Conservation (phyloP, 2,797 vertebrate genomes). For the Lepus oiostolus region DNA sequence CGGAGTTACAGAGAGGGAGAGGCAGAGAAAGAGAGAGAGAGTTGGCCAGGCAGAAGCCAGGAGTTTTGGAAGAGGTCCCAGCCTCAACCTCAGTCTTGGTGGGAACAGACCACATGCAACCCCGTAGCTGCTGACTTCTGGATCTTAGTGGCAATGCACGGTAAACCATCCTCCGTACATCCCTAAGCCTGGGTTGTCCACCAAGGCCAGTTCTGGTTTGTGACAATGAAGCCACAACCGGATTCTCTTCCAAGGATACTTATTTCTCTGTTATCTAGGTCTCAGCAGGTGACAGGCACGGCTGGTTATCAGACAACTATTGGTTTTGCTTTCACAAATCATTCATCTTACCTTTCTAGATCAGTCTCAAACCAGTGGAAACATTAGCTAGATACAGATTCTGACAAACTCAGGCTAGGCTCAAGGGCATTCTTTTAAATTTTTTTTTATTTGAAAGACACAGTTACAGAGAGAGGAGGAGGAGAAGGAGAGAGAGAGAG, state of each 20-base stretch:
- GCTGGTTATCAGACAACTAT: slow-evolving; percentile 3
- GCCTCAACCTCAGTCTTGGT: neutral
- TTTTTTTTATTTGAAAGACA: neutral
- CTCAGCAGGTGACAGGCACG: neutral
- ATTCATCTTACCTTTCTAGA: slow-evolving; percentile 2
- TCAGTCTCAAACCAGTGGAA: neutral
- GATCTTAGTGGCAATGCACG: neutral
- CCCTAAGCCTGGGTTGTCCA: neutral
- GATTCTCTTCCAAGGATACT: neutral
- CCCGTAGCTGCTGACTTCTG: neutral
- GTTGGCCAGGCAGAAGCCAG: no score
- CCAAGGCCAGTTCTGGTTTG: neutral
- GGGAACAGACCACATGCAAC: neutral
- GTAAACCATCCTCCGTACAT: neutral
- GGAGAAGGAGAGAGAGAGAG: no score
- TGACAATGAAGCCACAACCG: neutral
- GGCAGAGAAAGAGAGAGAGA: no score
- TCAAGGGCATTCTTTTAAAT: neutral
- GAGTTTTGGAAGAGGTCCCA: neutral
- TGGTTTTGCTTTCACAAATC: slow-evolving; percentile 32
- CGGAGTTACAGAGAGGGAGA: no score
- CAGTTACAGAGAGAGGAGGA: no score
- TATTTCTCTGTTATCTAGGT: neutral
- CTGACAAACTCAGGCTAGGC: neutral
- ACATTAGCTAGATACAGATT: neutral